phyloP scores from a whole-genome alignment of 2,797 vertebrate genomes.

The Emydoidea blandingii region DNA sequence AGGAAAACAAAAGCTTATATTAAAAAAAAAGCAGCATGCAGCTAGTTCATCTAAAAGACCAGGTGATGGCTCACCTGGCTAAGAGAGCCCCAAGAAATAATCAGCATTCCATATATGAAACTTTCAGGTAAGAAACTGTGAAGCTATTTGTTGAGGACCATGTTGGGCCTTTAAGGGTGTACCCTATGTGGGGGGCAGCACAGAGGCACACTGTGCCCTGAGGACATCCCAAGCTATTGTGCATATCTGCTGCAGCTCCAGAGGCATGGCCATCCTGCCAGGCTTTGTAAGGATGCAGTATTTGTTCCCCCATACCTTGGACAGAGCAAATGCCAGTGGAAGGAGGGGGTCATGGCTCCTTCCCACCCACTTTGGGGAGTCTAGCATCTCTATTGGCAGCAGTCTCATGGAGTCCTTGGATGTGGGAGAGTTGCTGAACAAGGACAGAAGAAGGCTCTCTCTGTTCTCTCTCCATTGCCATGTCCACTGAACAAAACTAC shows the following conservation, averaged over 20 bases:
- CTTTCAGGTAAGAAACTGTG: neutral
- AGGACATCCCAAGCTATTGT: neutral
- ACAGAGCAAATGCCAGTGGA: neutral
- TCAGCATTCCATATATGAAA: neutral
- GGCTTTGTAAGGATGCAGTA: neutral
- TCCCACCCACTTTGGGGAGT: neutral
- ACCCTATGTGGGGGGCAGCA: too few species aligned
- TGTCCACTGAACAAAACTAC: neutral
- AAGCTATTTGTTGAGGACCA: neutral
- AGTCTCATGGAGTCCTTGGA: neutral
- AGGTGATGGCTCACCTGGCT: neutral
- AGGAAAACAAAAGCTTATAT: neutral
- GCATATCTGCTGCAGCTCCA: neutral
- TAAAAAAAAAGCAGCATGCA: neutral
- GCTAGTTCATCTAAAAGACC: neutral
- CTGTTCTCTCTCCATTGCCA: neutral
- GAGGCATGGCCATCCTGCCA: neutral
- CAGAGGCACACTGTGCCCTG: neutral
- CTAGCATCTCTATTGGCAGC: neutral
- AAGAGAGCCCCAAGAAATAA: neutral
- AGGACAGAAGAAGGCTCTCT: neutral
- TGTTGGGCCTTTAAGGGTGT: neutral
- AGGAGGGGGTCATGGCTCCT: neutral
- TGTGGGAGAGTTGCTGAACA: neutral
- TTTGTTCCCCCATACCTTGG: neutral